Evolutionary conservation across 2,113 vertebrate species (phyloP), one percentile per base, ranked within the genome.

Genomic region (Cercocebus atys): DNA sequence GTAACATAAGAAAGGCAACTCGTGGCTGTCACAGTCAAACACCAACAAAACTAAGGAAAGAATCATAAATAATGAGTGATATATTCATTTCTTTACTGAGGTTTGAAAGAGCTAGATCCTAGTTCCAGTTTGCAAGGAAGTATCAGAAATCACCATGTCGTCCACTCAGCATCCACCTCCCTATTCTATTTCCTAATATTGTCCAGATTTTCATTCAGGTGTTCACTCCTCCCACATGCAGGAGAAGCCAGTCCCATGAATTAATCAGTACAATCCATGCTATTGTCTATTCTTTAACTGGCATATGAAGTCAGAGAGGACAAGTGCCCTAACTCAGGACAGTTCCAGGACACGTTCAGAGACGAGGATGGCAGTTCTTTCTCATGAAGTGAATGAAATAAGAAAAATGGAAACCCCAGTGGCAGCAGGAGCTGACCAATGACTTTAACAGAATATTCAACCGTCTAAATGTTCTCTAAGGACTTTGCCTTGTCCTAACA

Each of bases 191-290:
- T 83, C 38, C 38, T 64, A 43, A 78, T 5, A 18, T 32, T 8
- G 47, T 25, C 6, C 6, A 45, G 9, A 43, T 20, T 78, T 45
- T 45, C 11, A 27, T 16, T 27, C 40, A 32, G 25, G 2, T 38
- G 10, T 18, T 75, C 17, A 59, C 13, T 32, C 5, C 18, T 80
- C 13, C 16, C 23, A 6, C 25, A 16, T 1, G 6, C 1, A 64
- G 64, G 38, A 55, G 76, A 40, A 73, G 30, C 20, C 14, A 84
- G 18, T 1, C 0, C 45, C 13, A 17, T 8, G 72, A 80, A 16
- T 45, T 8, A 57, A 5, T 30, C 10, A n/a, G 2, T 5, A 6
- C 0, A 11, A 43, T 5, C 8, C 18, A 30, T 13, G 38, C 12
- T 25, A 14, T 1, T 38, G n/a, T 47, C 22, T 13, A 2, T 8